Percentiles rank a stretch among this genome's conserved stretches.
phyloP scores from a whole-genome alignment of 2,888 invertebrate species.

The Girardia tigrina region DNA sequence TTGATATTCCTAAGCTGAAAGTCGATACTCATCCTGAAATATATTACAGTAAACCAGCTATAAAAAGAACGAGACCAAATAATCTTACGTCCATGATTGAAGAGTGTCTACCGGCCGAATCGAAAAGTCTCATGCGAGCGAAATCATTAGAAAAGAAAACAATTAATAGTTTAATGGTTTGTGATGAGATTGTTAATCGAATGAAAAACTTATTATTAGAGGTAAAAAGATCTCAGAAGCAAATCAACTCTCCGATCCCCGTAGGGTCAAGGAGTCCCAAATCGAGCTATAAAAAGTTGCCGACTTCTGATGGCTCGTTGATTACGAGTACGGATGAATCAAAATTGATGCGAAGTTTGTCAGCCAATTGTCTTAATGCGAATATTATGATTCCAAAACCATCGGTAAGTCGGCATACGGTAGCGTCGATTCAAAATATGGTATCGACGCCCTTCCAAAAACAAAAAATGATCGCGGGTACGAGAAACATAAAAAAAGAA shows the following conservation, averaged over 20 bases:
- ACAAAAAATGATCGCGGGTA: background rate
- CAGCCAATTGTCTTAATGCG: background rate
- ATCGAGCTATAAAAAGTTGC: background rate
- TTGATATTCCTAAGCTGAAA: background rate
- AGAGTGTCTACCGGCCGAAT: slow-evolving; percentile 7
- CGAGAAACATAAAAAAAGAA: slow-evolving; percentile 4
- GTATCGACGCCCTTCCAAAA: background rate
- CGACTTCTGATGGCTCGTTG: background rate
- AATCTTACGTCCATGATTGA: background rate
- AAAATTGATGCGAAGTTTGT: background rate
- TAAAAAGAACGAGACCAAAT: background rate
- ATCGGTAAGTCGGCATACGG: background rate
- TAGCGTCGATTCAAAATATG: background rate
- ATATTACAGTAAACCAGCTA: background rate
- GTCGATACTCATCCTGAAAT: background rate
- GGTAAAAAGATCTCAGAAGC: background rate
- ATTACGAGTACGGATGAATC: background rate
- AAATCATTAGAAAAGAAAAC: slow-evolving; percentile 7
- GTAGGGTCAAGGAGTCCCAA: background rate
- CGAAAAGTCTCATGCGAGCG: background rate
- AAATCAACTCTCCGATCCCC: background rate
- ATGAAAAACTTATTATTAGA: background rate
- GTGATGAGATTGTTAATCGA: background rate
- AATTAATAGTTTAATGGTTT: background rate
- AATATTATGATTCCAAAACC: background rate